Evolutionary conservation across 2,888 invertebrate genomes (phyloP), one percentile per base, ranked within the genome.

Genomic region (Meteorus cinctellus): DNA sequence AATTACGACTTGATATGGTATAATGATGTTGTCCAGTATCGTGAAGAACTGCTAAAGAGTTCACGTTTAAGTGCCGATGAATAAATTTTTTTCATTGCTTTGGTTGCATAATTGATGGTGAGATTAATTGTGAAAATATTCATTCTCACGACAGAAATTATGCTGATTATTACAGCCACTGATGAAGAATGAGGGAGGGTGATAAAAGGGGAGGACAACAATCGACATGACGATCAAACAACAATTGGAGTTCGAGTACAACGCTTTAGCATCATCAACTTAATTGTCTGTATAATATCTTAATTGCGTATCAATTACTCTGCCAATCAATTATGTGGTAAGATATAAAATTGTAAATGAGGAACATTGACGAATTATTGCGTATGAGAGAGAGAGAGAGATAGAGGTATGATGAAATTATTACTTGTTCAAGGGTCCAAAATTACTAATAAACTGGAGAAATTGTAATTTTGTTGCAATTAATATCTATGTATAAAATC

Each of bases 241-340:
- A 8, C 19, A 19, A 55, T 19, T 8, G 24, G n/a, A 55, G 19
- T 2, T n/a, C 0, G n/a, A 19, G n/a, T n/a, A 19, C n/a, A 55
- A 19, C 19, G 10, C 55, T 55, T 19, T 55, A 6, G n/a, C 6
- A 55, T 55, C 55, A 55, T 55, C 10, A 55, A 55, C 19, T 55
- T 55, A 55, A 55, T 55, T 19, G 19, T 55, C 55, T 55, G 10
- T 24, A 24, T 55, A 55, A 55, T 55, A 24, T 55, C 55, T 55
- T 55, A 55, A 55, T 55, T 55, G 55, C 55, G 19, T 6, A 19
- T 55, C 55, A 55, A 55, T 55, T 55, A 55, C 55, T 55, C 55
- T 8, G 1, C 10, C 19, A 19, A 55, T 55, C 19, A 19, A 55
- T 55, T 55, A n/a, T 19, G 5, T 55, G 10, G 2, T 19, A 6